phyloP scores from a whole-genome alignment of 2,797 vertebrate species.

The Percopsis omiscomaycus region DNA sequence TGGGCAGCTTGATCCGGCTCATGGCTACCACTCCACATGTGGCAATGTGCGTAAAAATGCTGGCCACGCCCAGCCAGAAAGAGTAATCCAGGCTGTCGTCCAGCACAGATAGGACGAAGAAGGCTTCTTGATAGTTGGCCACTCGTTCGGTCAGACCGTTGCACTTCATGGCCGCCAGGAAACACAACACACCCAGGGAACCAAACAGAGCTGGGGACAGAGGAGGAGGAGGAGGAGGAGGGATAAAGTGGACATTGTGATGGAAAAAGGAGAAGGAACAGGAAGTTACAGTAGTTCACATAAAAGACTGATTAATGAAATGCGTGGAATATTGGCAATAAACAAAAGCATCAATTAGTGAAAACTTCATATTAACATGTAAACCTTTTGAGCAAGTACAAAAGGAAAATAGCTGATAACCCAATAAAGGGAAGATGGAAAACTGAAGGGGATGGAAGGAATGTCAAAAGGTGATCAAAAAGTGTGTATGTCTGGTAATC shows the following conservation, averaged over 20 bases:
- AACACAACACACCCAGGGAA: slow-evolving; percentile 79
- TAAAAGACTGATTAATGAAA: too few species aligned
- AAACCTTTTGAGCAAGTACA: too few species aligned
- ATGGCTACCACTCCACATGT: slow-evolving; percentile 87
- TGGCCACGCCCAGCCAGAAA: slow-evolving; percentile 92
- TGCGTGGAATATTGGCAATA: too few species aligned
- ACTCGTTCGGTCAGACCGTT: slow-evolving; percentile 86
- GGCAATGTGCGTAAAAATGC: slow-evolving; percentile 80
- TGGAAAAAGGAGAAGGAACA: background rate
- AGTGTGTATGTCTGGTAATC: too few species aligned
- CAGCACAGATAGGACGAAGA: slow-evolving; percentile 86
- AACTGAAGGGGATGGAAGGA: too few species aligned
- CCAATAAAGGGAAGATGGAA: too few species aligned
- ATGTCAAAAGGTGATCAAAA: too few species aligned
- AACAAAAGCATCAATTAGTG: too few species aligned
- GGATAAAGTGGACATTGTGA: background rate
- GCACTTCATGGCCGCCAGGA: slow-evolving; percentile 82
- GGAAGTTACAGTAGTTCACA: too few species aligned
- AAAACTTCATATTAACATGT: too few species aligned
- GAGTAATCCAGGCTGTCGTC: slow-evolving; percentile 86
- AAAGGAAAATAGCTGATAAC: too few species aligned
- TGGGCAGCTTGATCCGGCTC: slow-evolving; percentile 86
- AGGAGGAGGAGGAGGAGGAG: background rate
- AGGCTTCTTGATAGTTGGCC: slow-evolving; percentile 87
- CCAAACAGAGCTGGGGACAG: slow-evolving; percentile 77